Conservation (phyloP, 2,113 vertebrate genomes). For the Passerina amoena region DNA sequence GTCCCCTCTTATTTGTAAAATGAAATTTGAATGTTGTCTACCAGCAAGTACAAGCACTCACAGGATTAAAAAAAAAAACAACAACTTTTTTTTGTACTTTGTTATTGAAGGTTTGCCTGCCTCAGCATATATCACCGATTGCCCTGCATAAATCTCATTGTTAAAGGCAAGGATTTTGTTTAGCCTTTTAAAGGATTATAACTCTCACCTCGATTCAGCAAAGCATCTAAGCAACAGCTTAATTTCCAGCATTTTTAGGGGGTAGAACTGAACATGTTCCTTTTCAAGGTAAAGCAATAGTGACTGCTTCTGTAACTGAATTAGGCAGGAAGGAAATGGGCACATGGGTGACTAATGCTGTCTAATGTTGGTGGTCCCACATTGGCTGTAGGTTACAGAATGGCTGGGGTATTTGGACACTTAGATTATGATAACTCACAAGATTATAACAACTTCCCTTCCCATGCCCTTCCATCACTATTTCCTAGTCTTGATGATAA, state of each 20-base stretch:
- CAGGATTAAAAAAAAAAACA: not conserved
- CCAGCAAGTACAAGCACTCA: not conserved
- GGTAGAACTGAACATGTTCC: not conserved
- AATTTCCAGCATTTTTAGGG: not conserved
- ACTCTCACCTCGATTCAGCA: not conserved
- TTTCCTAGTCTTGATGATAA: not conserved
- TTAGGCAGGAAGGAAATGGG: not conserved
- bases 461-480: not conserved
- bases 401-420: not conserved
- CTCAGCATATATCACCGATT: not conserved
- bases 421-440: not conserved
- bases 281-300: not conserved
- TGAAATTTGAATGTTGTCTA: not conserved
- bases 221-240: not conserved
- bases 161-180: not conserved
- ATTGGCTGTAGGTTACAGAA: not conserved
- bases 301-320: not conserved
- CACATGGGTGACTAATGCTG: not conserved
- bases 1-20: not conserved
- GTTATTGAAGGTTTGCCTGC: not conserved
- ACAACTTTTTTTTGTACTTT: not conserved
- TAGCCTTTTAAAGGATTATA: not conserved
- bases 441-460: not conserved
- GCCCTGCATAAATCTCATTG: not conserved
- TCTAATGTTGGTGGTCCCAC: rapidly evolving